Conservation (phyloP, 2,888 invertebrate species). For the Vannuccia rotundouncinata region DNA sequence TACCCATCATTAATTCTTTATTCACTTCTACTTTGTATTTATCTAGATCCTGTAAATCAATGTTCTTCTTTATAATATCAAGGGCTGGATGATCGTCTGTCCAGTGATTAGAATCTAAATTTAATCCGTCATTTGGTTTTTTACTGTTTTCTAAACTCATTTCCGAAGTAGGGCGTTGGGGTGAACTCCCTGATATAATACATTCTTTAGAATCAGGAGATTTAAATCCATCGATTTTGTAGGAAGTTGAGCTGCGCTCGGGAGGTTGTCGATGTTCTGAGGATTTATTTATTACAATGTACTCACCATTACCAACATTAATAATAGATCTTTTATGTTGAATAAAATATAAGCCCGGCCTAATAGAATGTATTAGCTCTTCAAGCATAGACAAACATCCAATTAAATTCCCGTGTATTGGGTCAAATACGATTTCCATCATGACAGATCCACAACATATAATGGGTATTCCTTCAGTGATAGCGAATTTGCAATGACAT, state of each 20-base stretch:
- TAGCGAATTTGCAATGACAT: neutral
- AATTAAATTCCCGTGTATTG: neutral
- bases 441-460: neutral
- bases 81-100: neutral
- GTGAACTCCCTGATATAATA: no score
- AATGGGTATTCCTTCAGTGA: neutral
- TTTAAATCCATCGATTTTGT: neutral
- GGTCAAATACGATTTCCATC: neutral
- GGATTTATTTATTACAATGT: neutral
- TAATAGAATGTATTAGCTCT: neutral
- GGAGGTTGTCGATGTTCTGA: neutral
- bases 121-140: no score
- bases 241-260: neutral
- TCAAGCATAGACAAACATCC: neutral
- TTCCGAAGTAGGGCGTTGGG: neutral
- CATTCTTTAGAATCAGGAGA: no score
- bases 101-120: neutral
- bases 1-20: neutral
- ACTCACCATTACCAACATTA: neutral
- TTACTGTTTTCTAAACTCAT: neutral
- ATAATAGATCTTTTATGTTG: neutral
- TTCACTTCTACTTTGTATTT: neutral
- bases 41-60: neutral
- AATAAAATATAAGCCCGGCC: neutral
- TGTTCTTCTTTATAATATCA: neutral